Percentiles rank a stretch among this genome's conserved stretches.
These are phyloP conservation scores for Stomatorhinus ivindoensis DNA, from an alignment of 2,113 vertebrate species.

Conservation along the genomic window DNA sequence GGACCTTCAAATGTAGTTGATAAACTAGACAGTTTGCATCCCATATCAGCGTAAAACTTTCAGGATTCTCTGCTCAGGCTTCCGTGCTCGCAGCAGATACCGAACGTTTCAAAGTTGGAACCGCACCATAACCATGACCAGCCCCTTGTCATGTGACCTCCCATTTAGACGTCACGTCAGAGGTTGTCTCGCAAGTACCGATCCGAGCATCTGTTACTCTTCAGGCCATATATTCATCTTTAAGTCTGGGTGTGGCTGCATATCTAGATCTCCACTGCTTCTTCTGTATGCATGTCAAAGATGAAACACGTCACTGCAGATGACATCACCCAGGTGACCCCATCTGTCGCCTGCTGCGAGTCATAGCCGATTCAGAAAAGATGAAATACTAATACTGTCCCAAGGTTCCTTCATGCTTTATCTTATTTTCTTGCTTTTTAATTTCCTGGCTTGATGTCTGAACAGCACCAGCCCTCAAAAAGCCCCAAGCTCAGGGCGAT, in stretches of 20 bases:
- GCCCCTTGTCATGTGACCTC: neutral
- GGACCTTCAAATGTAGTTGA: neutral
- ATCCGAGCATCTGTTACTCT: neutral
- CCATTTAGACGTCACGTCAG: neutral
- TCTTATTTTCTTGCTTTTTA: neutral
- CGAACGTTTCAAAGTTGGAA: neutral
- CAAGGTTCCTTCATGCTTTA: neutral
- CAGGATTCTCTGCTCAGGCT: neutral
- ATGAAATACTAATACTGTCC: slow-evolving; percentile 2
- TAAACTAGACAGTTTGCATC: neutral
- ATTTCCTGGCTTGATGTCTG: neutral
- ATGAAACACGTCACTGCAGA: neutral
- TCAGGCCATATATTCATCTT: neutral
- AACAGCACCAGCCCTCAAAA: neutral
- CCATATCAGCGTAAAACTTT: neutral
- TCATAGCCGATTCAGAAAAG: slow-evolving; percentile 10
- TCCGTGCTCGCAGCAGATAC: neutral
- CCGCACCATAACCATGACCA: neutral
- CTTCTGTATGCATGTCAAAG: neutral
- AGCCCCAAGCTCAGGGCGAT: neutral
- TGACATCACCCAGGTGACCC: neutral
- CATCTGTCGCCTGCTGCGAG: neutral
- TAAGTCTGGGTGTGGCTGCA: neutral
- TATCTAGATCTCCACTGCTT: neutral
- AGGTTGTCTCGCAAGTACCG: neutral